Percentiles rank a stretch among this genome's conserved stretches.
phyloP scores from a whole-genome alignment of 2,888 invertebrate genomes.

The Acleris cristana region DNA sequence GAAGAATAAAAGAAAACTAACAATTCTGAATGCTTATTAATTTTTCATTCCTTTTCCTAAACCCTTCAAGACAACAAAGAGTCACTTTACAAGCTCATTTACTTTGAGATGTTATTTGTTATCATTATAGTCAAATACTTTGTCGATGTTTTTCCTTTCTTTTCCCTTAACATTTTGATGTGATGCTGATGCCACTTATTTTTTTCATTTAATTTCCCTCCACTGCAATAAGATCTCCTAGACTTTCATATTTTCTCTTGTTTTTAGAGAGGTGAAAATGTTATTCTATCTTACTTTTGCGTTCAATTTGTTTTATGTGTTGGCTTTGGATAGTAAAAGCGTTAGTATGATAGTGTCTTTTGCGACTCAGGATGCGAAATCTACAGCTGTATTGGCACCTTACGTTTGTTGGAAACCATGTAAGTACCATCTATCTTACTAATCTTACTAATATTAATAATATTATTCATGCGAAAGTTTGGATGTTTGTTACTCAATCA shows the following conservation, averaged over 20 bases:
- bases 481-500: neutral
- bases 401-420: constrained; percentile 63
- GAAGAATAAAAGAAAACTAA: constrained; percentile 11
- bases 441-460: neutral
- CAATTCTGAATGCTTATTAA: constrained; percentile 23
- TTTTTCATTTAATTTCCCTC: no score
- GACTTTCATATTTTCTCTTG: no score
- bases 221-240: no score
- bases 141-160: no score
- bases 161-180: no score
- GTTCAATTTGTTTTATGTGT: neutral
- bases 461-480: no score
- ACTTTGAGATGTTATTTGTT: no score
- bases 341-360: constrained; percentile 58
- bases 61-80: neutral
- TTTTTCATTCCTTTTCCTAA: constrained; percentile 15
- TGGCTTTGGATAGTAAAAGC: constrained; percentile 26
- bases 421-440: constrained; percentile 49
- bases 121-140: no score
- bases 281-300: neutral
- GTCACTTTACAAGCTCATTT: neutral
- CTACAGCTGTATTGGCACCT: constrained; percentile 59
- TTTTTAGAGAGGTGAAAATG: neutral
- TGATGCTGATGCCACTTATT: no score
- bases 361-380: constrained; percentile 53